Evolutionary conservation across 2,797 vertebrate genomes (phyloP).

Genomic region (Falco columbarius): DNA sequence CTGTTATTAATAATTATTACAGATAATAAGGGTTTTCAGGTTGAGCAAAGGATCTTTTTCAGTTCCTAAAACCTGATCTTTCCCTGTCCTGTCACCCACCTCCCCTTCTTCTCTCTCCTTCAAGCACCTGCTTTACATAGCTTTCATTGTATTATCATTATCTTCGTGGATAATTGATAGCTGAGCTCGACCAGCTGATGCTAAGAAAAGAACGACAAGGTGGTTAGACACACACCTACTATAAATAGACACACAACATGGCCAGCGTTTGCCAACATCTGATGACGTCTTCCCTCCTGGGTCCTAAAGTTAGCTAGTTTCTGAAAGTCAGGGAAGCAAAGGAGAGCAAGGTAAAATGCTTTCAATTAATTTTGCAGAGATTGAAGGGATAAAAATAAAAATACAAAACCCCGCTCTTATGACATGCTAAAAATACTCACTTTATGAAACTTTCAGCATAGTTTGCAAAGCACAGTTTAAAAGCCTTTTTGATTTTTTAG

Average conservation of each 20-base stretch:
- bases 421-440: constrained; percentile 38
- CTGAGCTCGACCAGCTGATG: constrained; percentile 55
- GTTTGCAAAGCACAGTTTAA: constrained; percentile 23
- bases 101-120: background rate
- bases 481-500: background rate
- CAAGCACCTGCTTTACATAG: constrained; percentile 72
- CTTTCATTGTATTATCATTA: constrained; percentile 72
- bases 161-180: constrained; percentile 80
- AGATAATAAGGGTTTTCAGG: constrained; percentile 37
- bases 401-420: no score
- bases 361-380: constrained; percentile 35
- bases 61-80: background rate
- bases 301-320: constrained; percentile 63
- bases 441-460: background rate
- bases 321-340: constrained; percentile 37
- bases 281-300: constrained; percentile 52
- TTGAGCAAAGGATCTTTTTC: constrained; percentile 11
- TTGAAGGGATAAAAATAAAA: constrained; percentile 44
- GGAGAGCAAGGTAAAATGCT: constrained; percentile 16
- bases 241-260: constrained; percentile 79
- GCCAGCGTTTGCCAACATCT: constrained; percentile 75
- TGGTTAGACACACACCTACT: constrained; percentile 70
- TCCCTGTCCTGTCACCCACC: background rate
- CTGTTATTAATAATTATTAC: constrained; percentile 46
- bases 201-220: constrained; percentile 81